Conservation (phyloP, 2,113 vertebrate genomes). For the Mixornis gularis region DNA sequence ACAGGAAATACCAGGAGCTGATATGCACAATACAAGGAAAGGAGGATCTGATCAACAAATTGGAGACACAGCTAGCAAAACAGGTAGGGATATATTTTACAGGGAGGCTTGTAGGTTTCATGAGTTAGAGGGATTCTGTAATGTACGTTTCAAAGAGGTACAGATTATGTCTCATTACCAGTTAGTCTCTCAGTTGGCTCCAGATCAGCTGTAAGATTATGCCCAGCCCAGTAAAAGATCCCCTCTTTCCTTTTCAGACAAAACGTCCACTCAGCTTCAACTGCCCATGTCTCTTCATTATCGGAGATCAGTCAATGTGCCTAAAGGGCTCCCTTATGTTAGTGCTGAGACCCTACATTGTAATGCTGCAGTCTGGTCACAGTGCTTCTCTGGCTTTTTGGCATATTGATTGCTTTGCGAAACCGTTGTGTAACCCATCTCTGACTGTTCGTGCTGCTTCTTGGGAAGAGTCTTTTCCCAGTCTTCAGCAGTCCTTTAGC, state of each 20-base stretch:
- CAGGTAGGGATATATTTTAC: constrained; percentile 68
- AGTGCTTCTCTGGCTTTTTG: neutral
- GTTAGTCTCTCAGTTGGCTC: neutral
- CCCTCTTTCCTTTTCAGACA: neutral
- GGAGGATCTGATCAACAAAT: constrained; percentile 75
- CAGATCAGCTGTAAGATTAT: neutral
- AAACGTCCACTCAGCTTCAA: neutral
- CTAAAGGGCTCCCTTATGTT: neutral
- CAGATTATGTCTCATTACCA: neutral
- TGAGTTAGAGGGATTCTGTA: neutral
- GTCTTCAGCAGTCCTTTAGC: neutral
- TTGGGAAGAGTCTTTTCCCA: neutral
- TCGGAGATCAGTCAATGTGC: neutral
- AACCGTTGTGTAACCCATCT: neutral
- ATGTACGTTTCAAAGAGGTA: neutral
- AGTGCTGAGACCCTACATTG: neutral
- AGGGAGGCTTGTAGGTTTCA: neutral
- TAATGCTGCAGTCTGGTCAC: neutral
- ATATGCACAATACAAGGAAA: constrained; percentile 75
- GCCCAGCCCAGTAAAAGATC: neutral
- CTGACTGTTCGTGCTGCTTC: neutral
- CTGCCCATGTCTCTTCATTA: neutral
- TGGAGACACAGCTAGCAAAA: constrained; percentile 82
- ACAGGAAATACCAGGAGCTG: constrained; percentile 79
- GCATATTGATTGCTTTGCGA: neutral